Percentiles rank a stretch among this genome's conserved stretches.
Evolutionary conservation across 2,888 invertebrate species (phyloP).

Genomic region (Euphydryas editha): DNA sequence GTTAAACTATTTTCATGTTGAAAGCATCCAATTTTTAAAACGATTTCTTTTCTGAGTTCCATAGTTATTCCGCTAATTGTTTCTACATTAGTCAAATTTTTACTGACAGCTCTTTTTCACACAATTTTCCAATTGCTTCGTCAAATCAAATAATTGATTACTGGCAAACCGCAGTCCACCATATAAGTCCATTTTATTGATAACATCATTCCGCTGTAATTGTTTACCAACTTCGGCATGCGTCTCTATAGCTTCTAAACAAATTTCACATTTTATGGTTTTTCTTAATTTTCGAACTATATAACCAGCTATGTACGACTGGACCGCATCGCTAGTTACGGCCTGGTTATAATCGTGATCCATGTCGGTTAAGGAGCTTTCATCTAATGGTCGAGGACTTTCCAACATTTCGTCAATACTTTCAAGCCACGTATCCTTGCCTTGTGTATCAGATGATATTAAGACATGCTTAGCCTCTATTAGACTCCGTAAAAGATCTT

Average conservation of each 20-base stretch:
- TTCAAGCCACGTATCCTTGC: not conserved
- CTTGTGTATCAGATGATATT: not conserved
- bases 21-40: not conserved
- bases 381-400: not conserved
- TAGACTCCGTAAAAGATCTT: not conserved
- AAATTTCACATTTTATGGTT: not conserved
- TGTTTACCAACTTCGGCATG: not conserved
- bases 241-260: not conserved
- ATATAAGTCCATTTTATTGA: not conserved
- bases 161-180: not conserved
- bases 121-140: not conserved
- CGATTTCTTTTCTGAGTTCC: not conserved
- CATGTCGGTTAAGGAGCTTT: not conserved
- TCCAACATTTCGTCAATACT: not conserved
- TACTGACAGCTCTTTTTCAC: slow-evolving; percentile 1
- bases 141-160: not conserved
- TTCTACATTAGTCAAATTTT: not conserved
- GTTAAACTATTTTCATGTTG: not conserved
- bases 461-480: not conserved
- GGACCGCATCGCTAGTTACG: slow-evolving; percentile 6
- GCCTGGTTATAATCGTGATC: slow-evolving; percentile 5
- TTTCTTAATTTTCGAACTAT: not conserved
- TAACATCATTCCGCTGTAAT: slow-evolving; percentile 8
- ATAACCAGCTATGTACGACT: slow-evolving; percentile 9
- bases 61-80: not conserved